Evolutionary conservation across 2,888 invertebrate species (phyloP), one percentile per base, ranked within the genome.

Genomic region (Plutella xylostella): DNA sequence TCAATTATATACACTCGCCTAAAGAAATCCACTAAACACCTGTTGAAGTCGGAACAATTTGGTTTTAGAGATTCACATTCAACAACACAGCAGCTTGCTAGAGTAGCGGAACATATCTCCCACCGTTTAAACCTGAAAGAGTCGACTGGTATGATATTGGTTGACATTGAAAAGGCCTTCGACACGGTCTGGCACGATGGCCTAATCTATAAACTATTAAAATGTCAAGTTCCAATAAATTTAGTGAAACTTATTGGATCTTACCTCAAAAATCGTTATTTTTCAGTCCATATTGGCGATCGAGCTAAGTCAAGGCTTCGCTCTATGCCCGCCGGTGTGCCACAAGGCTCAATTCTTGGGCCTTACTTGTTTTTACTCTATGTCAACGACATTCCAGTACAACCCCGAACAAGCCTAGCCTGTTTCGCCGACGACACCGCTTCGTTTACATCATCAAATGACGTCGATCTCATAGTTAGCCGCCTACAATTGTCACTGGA

Each of bases 391-490:
- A 15, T 40, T 5, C 22, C 14, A 11, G 12, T 7, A 15, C 17
- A 25, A 5, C 14, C 25, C 14, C 21, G 21, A 20, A 43, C 43
- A 18, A 9, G 28, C 7, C 37, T 43, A 20, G 43, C 43, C 7
- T 25, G 31, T 18, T 43, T 33, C 18, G 43, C 43, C 9, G 43
- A 43, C 25, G 43, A 43, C 18, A 43, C 43, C 11, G 43, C 43
- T 4, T 11, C 21, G 3, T 39, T 33, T 38, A 35, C 38, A 3
- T 38, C 44, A 12, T 17, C 38, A 15, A 25, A n/a, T 11, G 44
- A 43, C 20, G 20, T n/a, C 30, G 44, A 35, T 17, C 18, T 35
- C 4, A n/a, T 35, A 9, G n/a, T 35, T 18, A 12, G 4, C 17
- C 4, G 35, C 6, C 31, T 44, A 9, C 44, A 44, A 20, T 39